Percentiles rank a stretch among this genome's conserved stretches.
phyloP scores from a whole-genome alignment of 2,888 invertebrate species.

The Plebejus anna region DNA sequence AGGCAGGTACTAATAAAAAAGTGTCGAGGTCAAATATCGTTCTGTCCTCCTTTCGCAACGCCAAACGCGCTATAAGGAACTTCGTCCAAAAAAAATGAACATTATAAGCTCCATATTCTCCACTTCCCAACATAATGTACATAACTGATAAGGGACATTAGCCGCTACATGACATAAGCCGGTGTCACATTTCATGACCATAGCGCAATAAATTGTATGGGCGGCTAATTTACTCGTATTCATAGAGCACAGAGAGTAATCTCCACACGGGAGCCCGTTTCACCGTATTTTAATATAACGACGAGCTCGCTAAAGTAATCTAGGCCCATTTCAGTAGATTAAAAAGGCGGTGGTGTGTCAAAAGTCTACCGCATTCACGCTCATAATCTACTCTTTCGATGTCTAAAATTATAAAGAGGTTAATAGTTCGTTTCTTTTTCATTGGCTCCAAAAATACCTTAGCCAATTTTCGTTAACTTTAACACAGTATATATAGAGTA shows the following conservation, averaged over 20 bases:
- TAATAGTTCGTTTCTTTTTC: too few species aligned
- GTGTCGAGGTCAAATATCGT: too few species aligned
- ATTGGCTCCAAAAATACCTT: too few species aligned
- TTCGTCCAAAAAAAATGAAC: neutral
- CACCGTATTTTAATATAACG: neutral
- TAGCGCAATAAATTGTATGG: conserved; percentile 22
- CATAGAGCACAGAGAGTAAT: conserved; percentile 7
- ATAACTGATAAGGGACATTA: conserved; percentile 20
- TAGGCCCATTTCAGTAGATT: neutral
- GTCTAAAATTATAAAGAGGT: too few species aligned
- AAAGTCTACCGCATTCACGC: neutral
- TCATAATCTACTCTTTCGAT: neutral
- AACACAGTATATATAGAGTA: too few species aligned
- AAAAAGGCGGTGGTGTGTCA: neutral
- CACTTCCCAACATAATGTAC: conserved; percentile 9
- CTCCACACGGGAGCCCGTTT: neutral
- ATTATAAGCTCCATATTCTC: neutral
- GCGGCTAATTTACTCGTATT: conserved; percentile 20
- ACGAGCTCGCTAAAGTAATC: conserved; percentile 13
- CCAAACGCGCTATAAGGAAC: too few species aligned
- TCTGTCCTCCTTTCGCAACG: too few species aligned
- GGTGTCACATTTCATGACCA: conserved; percentile 17
- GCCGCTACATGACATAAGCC: conserved; percentile 10
- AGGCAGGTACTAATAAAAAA: too few species aligned
- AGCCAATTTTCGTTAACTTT: too few species aligned